phyloP scores from a whole-genome alignment of 1,140 invertebrate genomes.

The Orchesella cincta region DNA sequence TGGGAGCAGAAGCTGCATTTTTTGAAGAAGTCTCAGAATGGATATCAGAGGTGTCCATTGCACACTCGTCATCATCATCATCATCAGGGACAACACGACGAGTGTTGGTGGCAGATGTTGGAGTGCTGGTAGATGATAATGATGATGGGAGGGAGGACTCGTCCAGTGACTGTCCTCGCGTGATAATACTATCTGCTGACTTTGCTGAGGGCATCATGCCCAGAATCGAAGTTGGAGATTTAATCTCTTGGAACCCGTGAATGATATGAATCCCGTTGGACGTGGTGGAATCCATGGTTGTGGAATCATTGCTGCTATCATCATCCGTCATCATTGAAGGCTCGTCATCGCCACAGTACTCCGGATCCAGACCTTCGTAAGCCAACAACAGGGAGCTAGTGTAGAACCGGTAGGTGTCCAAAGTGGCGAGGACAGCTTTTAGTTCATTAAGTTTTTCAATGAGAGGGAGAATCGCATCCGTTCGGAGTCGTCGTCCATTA shows the following conservation, averaged over 20 bases:
- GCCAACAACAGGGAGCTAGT: conserved; percentile 67
- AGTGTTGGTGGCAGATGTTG: too few relatives aligned
- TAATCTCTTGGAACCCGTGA: conserved; percentile 13
- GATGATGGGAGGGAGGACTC: conserved; percentile 3
- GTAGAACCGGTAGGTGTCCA: conserved; percentile 66
- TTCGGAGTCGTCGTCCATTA: conserved; percentile 59
- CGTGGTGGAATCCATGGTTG: not conserved
- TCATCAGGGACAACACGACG: not conserved
- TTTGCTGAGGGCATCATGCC: conserved; percentile 38
- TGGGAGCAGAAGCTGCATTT: not conserved
- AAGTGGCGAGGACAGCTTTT: conserved; percentile 55
- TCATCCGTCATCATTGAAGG: conserved; percentile 25
- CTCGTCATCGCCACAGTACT: conserved; percentile 46
- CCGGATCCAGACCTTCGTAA: conserved; percentile 61
- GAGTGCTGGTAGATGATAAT: not conserved
- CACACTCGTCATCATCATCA: not conserved
- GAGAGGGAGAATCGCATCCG: conserved; percentile 59
- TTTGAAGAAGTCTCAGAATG: not conserved
- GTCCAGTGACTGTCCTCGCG: conserved; percentile 19
- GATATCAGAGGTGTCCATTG: not conserved
- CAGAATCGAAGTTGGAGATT: not conserved
- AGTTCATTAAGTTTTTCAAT: conserved; percentile 60
- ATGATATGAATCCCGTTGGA: conserved; percentile 5
- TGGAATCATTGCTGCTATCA: conserved; percentile 14
- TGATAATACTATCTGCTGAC: conserved; percentile 38